These are phyloP conservation scores for Cremastinae sp. DNA, from an alignment of 2,888 invertebrate genomes.

Conservation along the genomic window DNA sequence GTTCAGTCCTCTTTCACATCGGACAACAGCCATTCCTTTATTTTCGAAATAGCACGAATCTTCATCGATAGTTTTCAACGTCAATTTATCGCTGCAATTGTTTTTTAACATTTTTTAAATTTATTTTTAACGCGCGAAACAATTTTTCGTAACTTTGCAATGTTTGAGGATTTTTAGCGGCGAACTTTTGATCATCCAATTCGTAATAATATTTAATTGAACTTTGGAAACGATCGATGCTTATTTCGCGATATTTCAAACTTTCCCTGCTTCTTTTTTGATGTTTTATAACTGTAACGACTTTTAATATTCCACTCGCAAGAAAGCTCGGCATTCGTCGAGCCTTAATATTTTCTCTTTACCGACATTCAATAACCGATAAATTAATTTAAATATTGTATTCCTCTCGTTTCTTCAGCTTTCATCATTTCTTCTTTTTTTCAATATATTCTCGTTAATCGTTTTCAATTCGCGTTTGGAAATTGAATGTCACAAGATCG, in stretches of 20 bases:
- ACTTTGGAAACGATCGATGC: neutral
- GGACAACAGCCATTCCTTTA: constrained; percentile 75
- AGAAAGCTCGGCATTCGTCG: constrained; percentile 59
- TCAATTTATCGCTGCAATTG: too few species aligned
- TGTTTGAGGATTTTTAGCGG: too few species aligned
- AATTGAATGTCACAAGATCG: constrained; percentile 80
- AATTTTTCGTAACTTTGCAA: too few species aligned
- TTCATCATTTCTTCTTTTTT: constrained; percentile 54
- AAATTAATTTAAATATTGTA: constrained; percentile 71
- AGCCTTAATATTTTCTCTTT: constrained; percentile 66
- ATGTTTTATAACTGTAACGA: constrained; percentile 73
- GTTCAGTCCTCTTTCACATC: constrained; percentile 77
- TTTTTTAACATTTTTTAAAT: too few species aligned
- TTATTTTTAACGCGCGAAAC: too few species aligned
- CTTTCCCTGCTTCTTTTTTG: constrained; percentile 54
- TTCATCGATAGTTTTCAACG: too few species aligned
- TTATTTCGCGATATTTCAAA: constrained; percentile 47
- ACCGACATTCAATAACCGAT: constrained; percentile 76
- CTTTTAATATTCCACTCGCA: constrained; percentile 74
- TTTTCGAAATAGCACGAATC: too few species aligned
- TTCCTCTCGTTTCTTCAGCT: constrained; percentile 53
- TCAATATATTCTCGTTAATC: constrained; percentile 73
- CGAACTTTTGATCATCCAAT: too few species aligned
- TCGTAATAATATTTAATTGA: too few species aligned
- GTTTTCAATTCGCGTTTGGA: constrained; percentile 74